phyloP scores from a whole-genome alignment of 2,888 invertebrate genomes.

The Copidosoma aretas region DNA sequence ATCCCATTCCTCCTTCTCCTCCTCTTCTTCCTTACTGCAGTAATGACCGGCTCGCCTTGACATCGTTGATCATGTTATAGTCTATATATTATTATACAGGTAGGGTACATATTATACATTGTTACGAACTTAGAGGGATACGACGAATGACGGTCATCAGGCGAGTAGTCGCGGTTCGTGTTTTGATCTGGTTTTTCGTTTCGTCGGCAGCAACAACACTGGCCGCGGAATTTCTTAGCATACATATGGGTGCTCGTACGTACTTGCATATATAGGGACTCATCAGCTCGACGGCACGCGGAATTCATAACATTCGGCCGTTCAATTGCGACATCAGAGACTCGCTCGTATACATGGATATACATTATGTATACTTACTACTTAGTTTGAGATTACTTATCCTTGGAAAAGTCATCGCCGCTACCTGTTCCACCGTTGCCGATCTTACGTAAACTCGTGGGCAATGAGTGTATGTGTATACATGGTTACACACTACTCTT shows the following conservation, averaged over 20 bases:
- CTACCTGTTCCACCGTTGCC: too few relatives aligned
- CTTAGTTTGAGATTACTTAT: constrained; percentile 34
- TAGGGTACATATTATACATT: too few relatives aligned
- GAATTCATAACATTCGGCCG: constrained; percentile 34
- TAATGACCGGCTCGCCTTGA: constrained; percentile 12
- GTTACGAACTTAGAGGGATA: too few relatives aligned
- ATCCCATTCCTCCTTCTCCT: not conserved
- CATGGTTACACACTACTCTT: not conserved
- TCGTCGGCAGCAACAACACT: too few relatives aligned
- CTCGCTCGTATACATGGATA: not conserved
- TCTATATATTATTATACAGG: too few relatives aligned
- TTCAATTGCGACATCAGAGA: constrained; percentile 17
- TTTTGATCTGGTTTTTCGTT: constrained; percentile 13
- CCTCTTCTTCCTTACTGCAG: too few relatives aligned
- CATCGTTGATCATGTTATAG: too few relatives aligned
- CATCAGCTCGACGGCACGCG: not conserved
- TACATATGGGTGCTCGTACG: too few relatives aligned
- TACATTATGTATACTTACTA: constrained; percentile 17
- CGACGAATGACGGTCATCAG: not conserved
- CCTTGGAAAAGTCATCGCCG: constrained; percentile 35
- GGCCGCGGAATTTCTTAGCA: not conserved
- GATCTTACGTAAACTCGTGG: constrained; percentile 36
- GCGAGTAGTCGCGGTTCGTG: not conserved
- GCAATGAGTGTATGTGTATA: constrained; percentile 19
- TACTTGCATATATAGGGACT: too few relatives aligned